Evolutionary conservation across 1,140 invertebrate genomes (phyloP), one percentile per base, ranked within the genome.

Genomic region (Lasaia peninsularis): DNA sequence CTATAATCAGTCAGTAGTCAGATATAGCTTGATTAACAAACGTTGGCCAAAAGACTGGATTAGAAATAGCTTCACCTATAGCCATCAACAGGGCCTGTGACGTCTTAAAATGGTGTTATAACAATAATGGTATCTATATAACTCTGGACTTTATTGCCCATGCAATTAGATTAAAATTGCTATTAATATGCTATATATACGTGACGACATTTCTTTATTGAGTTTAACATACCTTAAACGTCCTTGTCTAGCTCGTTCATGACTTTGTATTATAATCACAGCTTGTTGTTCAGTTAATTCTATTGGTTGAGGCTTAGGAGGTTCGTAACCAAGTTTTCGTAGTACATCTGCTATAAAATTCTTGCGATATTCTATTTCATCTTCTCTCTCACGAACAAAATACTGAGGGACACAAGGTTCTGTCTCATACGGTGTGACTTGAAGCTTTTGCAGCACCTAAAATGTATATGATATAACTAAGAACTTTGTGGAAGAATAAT

Each of bases 161-260:
- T n/a, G n/a, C n/a, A n/a, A n/a, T n/a, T n/a, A n/a, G n/a, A n/a
- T n/a, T n/a, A n/a, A n/a, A n/a, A n/a, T n/a, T n/a, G n/a, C n/a
- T n/a, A n/a, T n/a, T n/a, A n/a, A n/a, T n/a, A n/a, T n/a, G n/a
- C n/a, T n/a, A n/a, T n/a, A n/a, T n/a, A n/a, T n/a, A n/a, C n/a
- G n/a, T n/a, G n/a, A n/a, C n/a, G n/a, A n/a, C n/a, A n/a, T n/a
- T n/a, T n/a, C n/a, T n/a, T n/a, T n/a, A n/a, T n/a, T n/a, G n/a
- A n/a, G n/a, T n/a, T n/a, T n/a, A n/a, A n/a, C 24, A 28, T 76
- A 88, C 78, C 92, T 90, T 3, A 95, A 66, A 40, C 96, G 89
- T 18, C 95, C 97, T 81, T 98, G 97, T 37, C 97, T 91, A 0
- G 97, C 97, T 68, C 97, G 87, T 85, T 98, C 98, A 73, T 98